Percentiles rank a stretch among this genome's conserved stretches.
Evolutionary conservation across 2,113 vertebrate species (phyloP).

Genomic region (Oreochromis niloticus): DNA sequence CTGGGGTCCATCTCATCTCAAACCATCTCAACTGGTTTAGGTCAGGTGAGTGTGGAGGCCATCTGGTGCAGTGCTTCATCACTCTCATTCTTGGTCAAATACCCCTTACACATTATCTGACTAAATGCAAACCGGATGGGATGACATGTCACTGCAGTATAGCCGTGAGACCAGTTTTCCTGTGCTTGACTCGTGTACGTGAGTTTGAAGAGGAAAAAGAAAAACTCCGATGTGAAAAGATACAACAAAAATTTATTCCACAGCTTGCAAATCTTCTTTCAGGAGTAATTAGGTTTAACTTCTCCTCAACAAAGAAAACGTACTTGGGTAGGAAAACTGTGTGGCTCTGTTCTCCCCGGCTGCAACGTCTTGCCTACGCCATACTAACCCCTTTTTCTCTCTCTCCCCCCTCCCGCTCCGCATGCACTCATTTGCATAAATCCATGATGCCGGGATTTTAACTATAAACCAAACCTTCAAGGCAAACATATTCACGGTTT

Average conservation of each 20-base stretch:
- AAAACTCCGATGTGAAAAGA: neutral
- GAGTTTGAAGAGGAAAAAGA: neutral
- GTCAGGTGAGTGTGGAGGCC: neutral
- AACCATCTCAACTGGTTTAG: neutral
- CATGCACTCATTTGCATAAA: neutral
- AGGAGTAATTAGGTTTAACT: neutral
- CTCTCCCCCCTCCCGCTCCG: neutral
- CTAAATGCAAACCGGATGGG: neutral
- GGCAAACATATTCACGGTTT: too few relatives aligned
- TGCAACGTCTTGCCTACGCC: neutral
- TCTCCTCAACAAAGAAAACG: neutral
- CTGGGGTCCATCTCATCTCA: neutral
- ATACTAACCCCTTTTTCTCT: neutral
- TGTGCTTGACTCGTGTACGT: accelerated
- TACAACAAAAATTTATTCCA: neutral
- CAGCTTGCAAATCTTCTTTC: neutral
- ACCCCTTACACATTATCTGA: neutral
- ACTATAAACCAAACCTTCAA: too few relatives aligned
- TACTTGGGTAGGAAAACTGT: too few relatives aligned
- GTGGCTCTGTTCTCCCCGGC: neutral
- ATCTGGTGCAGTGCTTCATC: neutral
- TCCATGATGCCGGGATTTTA: too few relatives aligned
- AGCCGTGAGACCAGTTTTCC: neutral
- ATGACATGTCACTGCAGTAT: neutral
- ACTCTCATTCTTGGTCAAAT: neutral